Base-by-base conservation (phyloP, 2,797 vertebrate genomes). In the Tangara arthus region DNA sequence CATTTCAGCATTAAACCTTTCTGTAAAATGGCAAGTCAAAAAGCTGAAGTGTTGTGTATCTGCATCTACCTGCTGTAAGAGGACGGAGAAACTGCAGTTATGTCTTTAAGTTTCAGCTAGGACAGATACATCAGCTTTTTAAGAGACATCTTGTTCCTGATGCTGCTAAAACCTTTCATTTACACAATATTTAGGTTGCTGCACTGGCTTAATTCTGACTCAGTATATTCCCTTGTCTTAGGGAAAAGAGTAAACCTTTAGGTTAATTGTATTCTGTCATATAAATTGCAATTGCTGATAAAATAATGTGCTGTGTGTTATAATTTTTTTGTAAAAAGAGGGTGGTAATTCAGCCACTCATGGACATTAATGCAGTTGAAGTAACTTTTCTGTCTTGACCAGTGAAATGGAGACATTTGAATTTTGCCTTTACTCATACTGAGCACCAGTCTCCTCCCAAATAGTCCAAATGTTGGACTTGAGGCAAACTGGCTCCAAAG, bases 141-240 rank as follows among this genome's bases (percentile, higher is more conserved):
- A 55, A 73, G 56, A 53, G 50, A 11, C 16, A 11, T 46, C n/a
- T 52, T 66, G 22, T 14, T 82, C n/a, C 32, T 13, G 21, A 30
- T 76, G 7, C 24, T 76, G 9, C 50, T 73, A 13, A 13, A 79
- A 27, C 0, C 0, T 44, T 82, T 77, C 0, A 13, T 53, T 93
- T 87, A 6, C 26, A 24, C 22, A 34, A 0, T 26, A 23, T 56
- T 68, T 71, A 12, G 10, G 26, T 28, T n/a, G 8, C 24, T 53
- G 20, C n/a, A 12, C 14, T 71, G 39, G 21, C 35, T 82, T 39
- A 34, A 46, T 61, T 85, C 35, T 55, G 64, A 4, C 12, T 61
- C 0, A 0, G 15, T 49, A 14, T 12, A 7, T 57, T 65, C 18
- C 22, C 11, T 37, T 60, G 12, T 42, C 13, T 52, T 65, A 39